Conservation (phyloP, 1,140 invertebrate genomes). For the Pentalonia nigronervosa region DNA sequence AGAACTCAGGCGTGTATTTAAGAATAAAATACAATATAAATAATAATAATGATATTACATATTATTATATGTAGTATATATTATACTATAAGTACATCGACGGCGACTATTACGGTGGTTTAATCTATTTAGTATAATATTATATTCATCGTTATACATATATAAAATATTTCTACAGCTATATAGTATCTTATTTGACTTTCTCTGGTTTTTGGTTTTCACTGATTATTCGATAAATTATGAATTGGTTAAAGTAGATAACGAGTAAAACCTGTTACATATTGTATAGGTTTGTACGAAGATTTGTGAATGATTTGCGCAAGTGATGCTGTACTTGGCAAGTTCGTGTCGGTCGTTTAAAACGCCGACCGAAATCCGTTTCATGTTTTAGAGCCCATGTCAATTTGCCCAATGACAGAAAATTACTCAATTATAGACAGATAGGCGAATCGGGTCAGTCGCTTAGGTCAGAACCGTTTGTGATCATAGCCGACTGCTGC, state of each 20-base stretch:
- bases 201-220: background rate
- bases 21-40: background rate
- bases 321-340: background rate
- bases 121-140: background rate
- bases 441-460: constrained; percentile 46
- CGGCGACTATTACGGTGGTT: background rate
- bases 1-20: background rate
- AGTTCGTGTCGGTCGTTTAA: background rate
- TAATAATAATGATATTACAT: background rate
- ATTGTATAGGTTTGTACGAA: background rate
- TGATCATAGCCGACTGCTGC: background rate
- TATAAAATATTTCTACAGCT: background rate
- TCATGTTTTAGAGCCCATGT: background rate
- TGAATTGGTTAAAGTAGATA: constrained; percentile 10
- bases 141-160: background rate
- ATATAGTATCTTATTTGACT: background rate
- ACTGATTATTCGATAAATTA: background rate
- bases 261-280: background rate
- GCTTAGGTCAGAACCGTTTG: constrained; percentile 26
- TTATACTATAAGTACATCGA: background rate
- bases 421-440: constrained; percentile 37
- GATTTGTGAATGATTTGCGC: background rate
- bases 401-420: background rate
- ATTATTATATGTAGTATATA: no score
- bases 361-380: background rate